Percentiles rank a stretch among this genome's conserved stretches.
phyloP scores from a whole-genome alignment of 2,797 vertebrate genomes.

The Notolabrus celidotus region DNA sequence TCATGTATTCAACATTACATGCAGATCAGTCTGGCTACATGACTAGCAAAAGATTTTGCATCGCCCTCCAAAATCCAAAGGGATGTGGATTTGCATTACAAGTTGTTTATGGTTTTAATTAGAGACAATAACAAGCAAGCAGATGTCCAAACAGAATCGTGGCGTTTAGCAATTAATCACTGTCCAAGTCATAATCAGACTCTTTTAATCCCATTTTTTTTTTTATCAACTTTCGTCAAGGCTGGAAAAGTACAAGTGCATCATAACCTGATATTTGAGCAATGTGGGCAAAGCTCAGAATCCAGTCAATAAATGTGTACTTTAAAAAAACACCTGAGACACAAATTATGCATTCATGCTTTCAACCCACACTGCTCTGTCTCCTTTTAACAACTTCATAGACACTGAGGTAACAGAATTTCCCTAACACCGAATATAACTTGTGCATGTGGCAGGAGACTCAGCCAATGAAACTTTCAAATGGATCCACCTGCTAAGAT shows the following conservation, averaged over 20 bases:
- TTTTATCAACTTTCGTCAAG: constrained; percentile 60
- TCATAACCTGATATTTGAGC: constrained; percentile 50
- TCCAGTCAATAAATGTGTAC: constrained; percentile 42
- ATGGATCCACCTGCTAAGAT: constrained; percentile 49
- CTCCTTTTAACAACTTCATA: constrained; percentile 49
- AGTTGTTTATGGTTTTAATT: constrained; percentile 77
- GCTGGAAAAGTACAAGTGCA: constrained; percentile 63
- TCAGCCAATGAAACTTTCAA: constrained; percentile 56
- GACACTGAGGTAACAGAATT: constrained; percentile 42
- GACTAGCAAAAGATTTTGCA: constrained; percentile 21
- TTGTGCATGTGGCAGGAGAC: constrained; percentile 34
- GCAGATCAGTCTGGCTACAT: constrained; percentile 19
- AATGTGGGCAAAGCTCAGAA: constrained; percentile 22
- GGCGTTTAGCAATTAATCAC: constrained; percentile 71
- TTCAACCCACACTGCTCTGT: constrained; percentile 26
- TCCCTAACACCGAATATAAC: constrained; percentile 51
- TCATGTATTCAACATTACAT: background rate
- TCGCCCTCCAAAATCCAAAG: constrained; percentile 29
- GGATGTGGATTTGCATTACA: constrained; percentile 50
- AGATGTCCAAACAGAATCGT: constrained; percentile 69
- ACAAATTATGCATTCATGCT: constrained; percentile 46
- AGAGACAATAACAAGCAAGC: constrained; percentile 64
- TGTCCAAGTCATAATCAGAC: constrained; percentile 46
- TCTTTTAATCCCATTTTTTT: constrained; percentile 62
- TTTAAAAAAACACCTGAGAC: constrained; percentile 54